phyloP scores from a whole-genome alignment of 2,888 invertebrate genomes.

The Philaethria dido region DNA sequence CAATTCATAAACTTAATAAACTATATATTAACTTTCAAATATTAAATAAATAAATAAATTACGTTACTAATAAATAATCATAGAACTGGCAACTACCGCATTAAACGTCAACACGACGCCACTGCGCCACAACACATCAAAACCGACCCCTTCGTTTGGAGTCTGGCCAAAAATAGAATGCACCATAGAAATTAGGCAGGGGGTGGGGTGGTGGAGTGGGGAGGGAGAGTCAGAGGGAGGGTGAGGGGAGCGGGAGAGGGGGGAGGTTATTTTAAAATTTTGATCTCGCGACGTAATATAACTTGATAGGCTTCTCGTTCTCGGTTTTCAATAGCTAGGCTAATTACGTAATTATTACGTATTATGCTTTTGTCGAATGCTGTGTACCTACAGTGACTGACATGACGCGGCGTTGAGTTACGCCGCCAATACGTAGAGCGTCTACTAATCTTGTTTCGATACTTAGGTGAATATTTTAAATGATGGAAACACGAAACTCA shows the following conservation, averaged over 20 bases:
- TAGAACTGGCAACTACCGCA: background rate
- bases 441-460: too few species aligned
- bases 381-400: background rate
- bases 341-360: background rate
- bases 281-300: slow-evolving; percentile 5
- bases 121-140: slow-evolving; percentile 11
- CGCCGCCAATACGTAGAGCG: too few species aligned
- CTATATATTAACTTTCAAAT: too few species aligned
- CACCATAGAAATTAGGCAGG: slow-evolving; percentile 23
- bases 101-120: background rate
- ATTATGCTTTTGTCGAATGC: background rate
- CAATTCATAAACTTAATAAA: too few species aligned
- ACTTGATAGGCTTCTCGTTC: slow-evolving; percentile 9
- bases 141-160: slow-evolving; percentile 15
- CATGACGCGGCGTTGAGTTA: too few species aligned
- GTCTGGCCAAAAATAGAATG: slow-evolving; percentile 8
- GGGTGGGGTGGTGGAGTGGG: background rate
- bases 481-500: too few species aligned
- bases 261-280: slow-evolving; percentile 11
- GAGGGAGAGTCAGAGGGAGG: background rate
- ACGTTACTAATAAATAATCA: too few species aligned
- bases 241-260: background rate
- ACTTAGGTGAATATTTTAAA: too few species aligned
- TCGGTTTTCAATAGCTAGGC: background rate
- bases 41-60: too few species aligned